Conservation (phyloP, 2,113 vertebrate species). For the Ellobius talpinus region DNA sequence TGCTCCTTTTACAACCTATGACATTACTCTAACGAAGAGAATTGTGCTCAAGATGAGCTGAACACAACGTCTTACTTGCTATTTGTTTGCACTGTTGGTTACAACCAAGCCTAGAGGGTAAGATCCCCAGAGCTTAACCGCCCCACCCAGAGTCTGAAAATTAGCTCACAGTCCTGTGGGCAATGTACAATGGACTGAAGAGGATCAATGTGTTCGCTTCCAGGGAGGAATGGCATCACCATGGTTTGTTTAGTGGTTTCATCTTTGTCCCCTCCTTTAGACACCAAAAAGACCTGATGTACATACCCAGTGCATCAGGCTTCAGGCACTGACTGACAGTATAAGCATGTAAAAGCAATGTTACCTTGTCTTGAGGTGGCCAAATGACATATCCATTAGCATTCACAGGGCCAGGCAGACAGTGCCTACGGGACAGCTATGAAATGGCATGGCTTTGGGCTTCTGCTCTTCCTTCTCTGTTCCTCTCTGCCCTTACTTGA, state of each 20-base stretch:
- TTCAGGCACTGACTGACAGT: neutral
- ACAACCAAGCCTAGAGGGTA: neutral
- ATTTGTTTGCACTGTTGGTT: slow-evolving; percentile 7
- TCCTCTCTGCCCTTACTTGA: neutral
- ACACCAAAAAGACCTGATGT: neutral
- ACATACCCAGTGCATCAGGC: rapidly evolving
- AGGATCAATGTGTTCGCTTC: neutral
- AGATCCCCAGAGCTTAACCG: neutral
- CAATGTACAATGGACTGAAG: neutral
- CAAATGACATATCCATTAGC: neutral
- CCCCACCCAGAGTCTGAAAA: neutral
- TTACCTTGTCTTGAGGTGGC: neutral
- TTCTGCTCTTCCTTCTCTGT: neutral
- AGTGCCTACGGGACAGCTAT: neutral
- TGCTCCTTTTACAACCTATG: neutral
- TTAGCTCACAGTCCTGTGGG: neutral
- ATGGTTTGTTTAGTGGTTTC: neutral
- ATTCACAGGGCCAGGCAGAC: neutral
- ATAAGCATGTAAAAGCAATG: neutral
- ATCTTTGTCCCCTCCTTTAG: neutral
- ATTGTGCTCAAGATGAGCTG: neutral
- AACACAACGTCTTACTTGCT: neutral
- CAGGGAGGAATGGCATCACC: neutral
- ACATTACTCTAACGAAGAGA: neutral
- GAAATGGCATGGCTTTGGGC: neutral